Evolutionary conservation across 2,888 invertebrate species (phyloP), one percentile per base, ranked within the genome.

Genomic region (Pseudoips prasinana): DNA sequence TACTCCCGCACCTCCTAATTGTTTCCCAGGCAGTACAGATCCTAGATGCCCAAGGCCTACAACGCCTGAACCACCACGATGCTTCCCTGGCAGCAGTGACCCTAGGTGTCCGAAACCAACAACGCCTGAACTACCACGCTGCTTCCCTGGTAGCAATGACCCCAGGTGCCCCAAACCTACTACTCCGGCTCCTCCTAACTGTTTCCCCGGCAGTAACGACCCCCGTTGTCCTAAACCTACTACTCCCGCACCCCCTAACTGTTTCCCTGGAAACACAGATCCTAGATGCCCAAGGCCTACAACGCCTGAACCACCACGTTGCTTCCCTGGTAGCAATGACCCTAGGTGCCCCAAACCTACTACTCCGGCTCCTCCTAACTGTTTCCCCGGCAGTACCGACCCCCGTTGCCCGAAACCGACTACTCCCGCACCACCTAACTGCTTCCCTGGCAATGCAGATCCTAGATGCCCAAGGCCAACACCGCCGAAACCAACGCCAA

Each of bases 381-480:
- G 65, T 10, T 65, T 35, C 35, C 64, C 68, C 1, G 69, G 70
- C 0, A 62, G 55, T 1, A 49, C 51, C 45, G 79, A 83, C 37
- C 73, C 77, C 0, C 56, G 74, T 7, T 84, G 73, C 5, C 74
- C 65, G 0, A 54, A 59, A 32, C 67, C 73, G 14, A 56, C 65
- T 11, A 62, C 69, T 1, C 58, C 63, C 20, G 48, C 59, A 18
- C 65, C 60, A 1, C 73, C 68, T 1, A 54, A 58, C 1, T 82
- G 80, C 29, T 79, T 46, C 39, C 71, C 68, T 0, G 68, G 68
- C 2, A 58, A 55, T 2, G 59, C 40, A 1, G 80, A 81, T 33
- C 73, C 79, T 0, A 53, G 74, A 17, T 76, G 68, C 45, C 70
- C 26, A 37, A 61, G 59, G 48, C 79, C 60, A 28, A 19, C 33